Conservation (phyloP, 2,888 invertebrate species). For the Cheilosia grossa region DNA sequence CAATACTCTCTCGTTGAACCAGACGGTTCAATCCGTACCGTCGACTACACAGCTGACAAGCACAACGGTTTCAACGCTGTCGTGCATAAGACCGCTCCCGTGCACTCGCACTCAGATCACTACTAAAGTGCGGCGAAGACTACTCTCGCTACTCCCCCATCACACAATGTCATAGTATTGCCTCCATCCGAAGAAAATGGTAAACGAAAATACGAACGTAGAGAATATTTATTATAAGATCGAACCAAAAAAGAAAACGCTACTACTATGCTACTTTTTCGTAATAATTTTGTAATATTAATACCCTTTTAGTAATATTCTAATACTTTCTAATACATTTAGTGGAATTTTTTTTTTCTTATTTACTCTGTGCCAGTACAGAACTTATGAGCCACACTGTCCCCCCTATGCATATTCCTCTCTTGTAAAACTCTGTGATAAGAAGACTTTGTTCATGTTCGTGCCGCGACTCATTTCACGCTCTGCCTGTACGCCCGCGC, state of each 20-base stretch:
- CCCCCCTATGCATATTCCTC: not conserved
- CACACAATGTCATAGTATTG: constrained; percentile 58
- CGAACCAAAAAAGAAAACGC: constrained; percentile 66
- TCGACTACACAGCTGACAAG: constrained; percentile 83
- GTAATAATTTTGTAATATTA: constrained; percentile 50
- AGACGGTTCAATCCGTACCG: constrained; percentile 89
- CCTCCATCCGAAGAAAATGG: constrained; percentile 37
- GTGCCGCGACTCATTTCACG: constrained; percentile 11
- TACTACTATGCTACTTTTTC: constrained; percentile 53
- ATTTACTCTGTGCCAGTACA: constrained; percentile 62
- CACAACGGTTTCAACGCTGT: constrained; percentile 83
- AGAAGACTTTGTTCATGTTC: constrained; percentile 48
- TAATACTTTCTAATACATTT: constrained; percentile 40
- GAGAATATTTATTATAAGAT: constrained; percentile 73
- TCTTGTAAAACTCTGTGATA: constrained; percentile 68
- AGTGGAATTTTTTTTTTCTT: constrained; percentile 18
- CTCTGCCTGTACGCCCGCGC: not conserved
- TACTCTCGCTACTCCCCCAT: constrained; percentile 27
- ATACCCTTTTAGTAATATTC: constrained; percentile 35
- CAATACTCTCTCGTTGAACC: constrained; percentile 89
- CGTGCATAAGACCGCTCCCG: constrained; percentile 83
- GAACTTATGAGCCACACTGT: constrained; percentile 53
- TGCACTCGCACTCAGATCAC: constrained; percentile 77
- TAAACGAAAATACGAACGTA: constrained; percentile 41
- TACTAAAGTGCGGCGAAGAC: constrained; percentile 43